These are phyloP conservation scores for Scolopax bukidnonensis DNA, from an alignment of 2,797 vertebrate genomes.

Conservation along the genomic window DNA sequence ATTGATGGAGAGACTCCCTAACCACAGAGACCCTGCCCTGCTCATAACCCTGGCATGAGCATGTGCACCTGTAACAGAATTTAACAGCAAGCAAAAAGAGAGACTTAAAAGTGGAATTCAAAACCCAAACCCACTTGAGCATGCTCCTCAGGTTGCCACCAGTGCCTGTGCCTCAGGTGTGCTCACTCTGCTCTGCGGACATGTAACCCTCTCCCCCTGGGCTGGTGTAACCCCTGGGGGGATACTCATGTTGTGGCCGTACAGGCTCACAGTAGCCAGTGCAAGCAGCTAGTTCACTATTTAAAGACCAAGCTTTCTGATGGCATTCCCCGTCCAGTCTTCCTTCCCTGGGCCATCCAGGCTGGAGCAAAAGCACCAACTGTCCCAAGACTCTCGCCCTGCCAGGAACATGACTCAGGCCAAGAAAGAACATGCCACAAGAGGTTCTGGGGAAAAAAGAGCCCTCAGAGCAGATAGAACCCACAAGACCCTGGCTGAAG, in stretches of 20 bases:
- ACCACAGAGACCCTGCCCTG: rapidly evolving
- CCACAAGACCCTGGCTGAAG: background rate
- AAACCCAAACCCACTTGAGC: background rate
- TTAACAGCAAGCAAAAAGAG: background rate
- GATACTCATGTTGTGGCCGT: rapidly evolving
- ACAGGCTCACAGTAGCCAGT: rapidly evolving
- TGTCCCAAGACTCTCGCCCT: rapidly evolving
- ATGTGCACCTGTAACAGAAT: background rate
- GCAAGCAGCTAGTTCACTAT: background rate
- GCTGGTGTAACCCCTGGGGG: background rate
- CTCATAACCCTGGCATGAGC: background rate
- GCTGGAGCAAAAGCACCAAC: background rate
- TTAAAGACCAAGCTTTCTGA: background rate
- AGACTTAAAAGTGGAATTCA: background rate
- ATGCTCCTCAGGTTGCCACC: background rate
- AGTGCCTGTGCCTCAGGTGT: background rate
- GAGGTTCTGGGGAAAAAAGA: background rate
- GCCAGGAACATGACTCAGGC: background rate
- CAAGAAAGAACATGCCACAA: rapidly evolving
- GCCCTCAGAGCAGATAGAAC: background rate
- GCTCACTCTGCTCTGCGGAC: rapidly evolving
- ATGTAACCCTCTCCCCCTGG: rapidly evolving
- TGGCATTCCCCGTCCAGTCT: background rate
- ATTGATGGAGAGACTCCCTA: background rate
- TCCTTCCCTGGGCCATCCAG: background rate